Evolutionary conservation across 2,113 vertebrate genomes (phyloP).

Genomic region (Notothenia coriiceps): DNA sequence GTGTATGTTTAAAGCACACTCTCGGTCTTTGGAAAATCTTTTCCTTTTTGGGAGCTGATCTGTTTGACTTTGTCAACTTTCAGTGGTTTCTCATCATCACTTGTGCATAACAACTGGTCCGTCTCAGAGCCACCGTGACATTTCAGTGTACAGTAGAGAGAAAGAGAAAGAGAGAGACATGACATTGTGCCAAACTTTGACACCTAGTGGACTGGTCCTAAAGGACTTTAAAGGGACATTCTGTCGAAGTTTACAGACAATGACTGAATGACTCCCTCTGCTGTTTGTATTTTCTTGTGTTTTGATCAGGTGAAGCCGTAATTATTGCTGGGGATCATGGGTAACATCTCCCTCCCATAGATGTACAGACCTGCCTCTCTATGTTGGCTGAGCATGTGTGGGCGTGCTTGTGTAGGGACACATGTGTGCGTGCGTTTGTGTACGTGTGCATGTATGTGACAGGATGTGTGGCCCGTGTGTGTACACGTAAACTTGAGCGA

Average conservation of each 20-base stretch:
- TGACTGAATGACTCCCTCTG: constrained; percentile 75
- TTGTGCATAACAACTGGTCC: constrained; percentile 88
- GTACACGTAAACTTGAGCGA: constrained; percentile 71
- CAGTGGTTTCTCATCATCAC: constrained; percentile 91
- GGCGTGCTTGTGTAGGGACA: constrained; percentile 5
- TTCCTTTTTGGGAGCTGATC: constrained; percentile 88
- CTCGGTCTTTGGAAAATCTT: constrained; percentile 81
- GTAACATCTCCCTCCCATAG: constrained; percentile 75
- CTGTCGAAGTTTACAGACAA: constrained; percentile 77
- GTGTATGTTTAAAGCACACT: constrained; percentile 71
- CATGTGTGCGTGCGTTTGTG: constrained; percentile 35
- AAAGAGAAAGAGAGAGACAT: constrained; percentile 60
- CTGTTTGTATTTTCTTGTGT: constrained; percentile 81
- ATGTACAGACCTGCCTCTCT: constrained; percentile 86
- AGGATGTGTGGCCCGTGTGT: constrained; percentile 57
- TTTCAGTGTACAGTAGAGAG: constrained; percentile 64
- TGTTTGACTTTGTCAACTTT: constrained; percentile 91
- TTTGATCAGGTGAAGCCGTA: constrained; percentile 80
- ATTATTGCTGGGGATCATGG: constrained; percentile 72
- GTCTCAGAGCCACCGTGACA: constrained; percentile 77
- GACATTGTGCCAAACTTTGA: constrained; percentile 85
- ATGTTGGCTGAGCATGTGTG: constrained; percentile 81
- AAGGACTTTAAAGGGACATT: constrained; percentile 72
- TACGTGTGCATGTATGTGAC: constrained; percentile 60
- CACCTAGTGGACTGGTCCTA: constrained; percentile 73